These are phyloP conservation scores for Sphaeridia pumilis DNA, from an alignment of 2,888 invertebrate genomes.

Conservation along the genomic window DNA sequence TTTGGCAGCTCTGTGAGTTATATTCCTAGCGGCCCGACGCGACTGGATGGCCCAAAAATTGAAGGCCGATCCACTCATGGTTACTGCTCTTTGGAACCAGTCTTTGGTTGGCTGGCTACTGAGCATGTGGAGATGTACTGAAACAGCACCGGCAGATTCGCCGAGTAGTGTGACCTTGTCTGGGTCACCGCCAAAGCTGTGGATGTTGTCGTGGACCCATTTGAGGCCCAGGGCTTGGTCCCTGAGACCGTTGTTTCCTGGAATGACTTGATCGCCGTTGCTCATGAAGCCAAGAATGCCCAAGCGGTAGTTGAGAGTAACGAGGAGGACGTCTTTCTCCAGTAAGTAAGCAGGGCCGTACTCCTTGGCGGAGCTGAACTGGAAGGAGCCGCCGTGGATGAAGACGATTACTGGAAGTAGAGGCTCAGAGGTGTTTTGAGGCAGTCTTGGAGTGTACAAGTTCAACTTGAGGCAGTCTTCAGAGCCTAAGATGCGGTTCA, in stretches of 20 bases:
- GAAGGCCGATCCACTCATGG: constrained; percentile 18
- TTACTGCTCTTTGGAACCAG: constrained; percentile 15
- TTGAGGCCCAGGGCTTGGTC: constrained; percentile 13
- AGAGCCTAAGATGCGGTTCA: constrained; percentile 2
- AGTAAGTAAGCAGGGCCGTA: constrained; percentile 24
- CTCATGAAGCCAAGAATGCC: constrained; percentile 19
- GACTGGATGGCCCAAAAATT: constrained; percentile 24
- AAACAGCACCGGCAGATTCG: constrained; percentile 10
- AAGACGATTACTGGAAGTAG: constrained; percentile 15
- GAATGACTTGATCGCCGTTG: constrained; percentile 7
- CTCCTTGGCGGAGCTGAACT: constrained; percentile 10
- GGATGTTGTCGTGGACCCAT: constrained; percentile 9
- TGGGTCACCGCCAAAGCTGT: constrained; percentile 5
- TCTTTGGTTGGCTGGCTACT: constrained; percentile 8
- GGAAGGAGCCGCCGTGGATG: constrained; percentile 23
- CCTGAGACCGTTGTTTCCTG: constrained; percentile 12
- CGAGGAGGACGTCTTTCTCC: constrained; percentile 20
- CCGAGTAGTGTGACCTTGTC: constrained; percentile 3
- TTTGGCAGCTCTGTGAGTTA: constrained; percentile 17
- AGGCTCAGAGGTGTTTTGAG: too few species aligned
- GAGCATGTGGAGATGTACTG: constrained; percentile 25
- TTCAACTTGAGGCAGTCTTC: constrained; percentile 12
- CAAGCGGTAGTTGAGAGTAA: constrained; percentile 23
- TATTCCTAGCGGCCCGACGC: constrained; percentile 8
- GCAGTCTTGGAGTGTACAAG: constrained; percentile 5